A percentile compares a stretch with the other conserved stretches of the same genome.
phyloP scores from a whole-genome alignment of 2,113 vertebrate genomes.

The Gambusia holbrooki region DNA sequence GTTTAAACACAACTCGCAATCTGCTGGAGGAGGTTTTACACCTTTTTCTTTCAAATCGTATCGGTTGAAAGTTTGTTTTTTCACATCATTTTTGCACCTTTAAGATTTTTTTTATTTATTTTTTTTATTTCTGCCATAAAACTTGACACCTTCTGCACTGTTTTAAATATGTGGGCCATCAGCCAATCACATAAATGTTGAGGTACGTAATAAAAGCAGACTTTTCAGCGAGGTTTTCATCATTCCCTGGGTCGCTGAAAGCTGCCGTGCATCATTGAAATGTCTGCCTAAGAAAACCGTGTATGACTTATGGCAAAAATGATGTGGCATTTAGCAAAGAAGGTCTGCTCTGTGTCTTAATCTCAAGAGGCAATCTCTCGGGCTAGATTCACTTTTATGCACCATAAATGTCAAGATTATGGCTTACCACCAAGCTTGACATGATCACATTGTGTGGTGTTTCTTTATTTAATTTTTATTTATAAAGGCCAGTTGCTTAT shows the following conservation, averaged over 20 bases:
- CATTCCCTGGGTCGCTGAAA: background rate
- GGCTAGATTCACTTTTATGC: background rate
- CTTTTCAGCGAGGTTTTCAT: no score
- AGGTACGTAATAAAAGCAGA: background rate
- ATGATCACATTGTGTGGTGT: background rate
- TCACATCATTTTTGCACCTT: no score
- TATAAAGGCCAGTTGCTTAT: background rate
- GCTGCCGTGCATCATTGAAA: background rate
- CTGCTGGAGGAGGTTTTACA: background rate
- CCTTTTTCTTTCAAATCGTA: background rate
- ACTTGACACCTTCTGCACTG: background rate
- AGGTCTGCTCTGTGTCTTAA: background rate
- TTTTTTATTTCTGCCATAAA: no score
- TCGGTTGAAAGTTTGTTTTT: background rate
- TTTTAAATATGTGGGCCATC: background rate
- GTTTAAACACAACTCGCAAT: background rate
- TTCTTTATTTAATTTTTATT: background rate
- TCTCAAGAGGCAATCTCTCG: background rate
- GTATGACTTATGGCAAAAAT: background rate
- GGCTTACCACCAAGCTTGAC: background rate
- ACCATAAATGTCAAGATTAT: constrained; percentile 15
- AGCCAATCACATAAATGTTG: background rate
- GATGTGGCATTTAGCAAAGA: constrained; percentile 13
- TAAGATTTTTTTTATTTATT: background rate
- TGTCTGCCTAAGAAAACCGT: background rate